These are phyloP conservation scores for Vesta saturnalis DNA, from an alignment of 2,888 invertebrate species.

Conservation along the genomic window DNA sequence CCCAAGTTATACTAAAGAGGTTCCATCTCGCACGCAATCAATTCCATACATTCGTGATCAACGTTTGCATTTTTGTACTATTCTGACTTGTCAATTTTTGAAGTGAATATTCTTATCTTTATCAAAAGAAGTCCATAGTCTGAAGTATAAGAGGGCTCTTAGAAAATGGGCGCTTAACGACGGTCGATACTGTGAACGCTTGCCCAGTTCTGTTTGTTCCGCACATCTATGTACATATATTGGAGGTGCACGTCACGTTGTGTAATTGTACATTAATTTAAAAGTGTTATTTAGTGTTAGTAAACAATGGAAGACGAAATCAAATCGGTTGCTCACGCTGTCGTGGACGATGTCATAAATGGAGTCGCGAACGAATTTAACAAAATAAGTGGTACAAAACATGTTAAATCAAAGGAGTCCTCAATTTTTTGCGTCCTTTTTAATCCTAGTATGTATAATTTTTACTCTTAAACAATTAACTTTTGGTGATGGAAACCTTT, in stretches of 20 bases:
- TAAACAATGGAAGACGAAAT: conserved; percentile 46
- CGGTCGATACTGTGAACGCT: conserved; percentile 37
- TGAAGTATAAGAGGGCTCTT: conserved; percentile 25
- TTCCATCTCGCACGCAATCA: no score
- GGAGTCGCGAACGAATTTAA: conserved; percentile 53
- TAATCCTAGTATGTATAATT: conserved; percentile 65
- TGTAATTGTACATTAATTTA: conserved; percentile 25
- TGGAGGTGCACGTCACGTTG: conserved; percentile 30
- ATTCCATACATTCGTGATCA: no score
- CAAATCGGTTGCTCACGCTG: conserved; percentile 53
- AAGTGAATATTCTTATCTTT: no score
- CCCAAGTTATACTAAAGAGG: no score
- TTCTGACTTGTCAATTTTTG: no score
- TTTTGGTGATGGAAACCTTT: no score
- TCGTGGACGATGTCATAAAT: conserved; percentile 58
- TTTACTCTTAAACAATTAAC: no score
- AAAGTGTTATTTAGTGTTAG: conserved; percentile 22
- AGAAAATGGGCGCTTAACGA: conserved; percentile 19
- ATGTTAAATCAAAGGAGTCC: conserved; percentile 51
- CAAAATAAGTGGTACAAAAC: conserved; percentile 42
- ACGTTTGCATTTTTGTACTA: no score
- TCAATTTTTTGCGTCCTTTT: conserved; percentile 65
- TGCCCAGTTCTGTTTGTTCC: conserved; percentile 32
- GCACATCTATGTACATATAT: conserved; percentile 32
- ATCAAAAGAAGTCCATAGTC: conserved; percentile 30